Evolutionary conservation across 2,888 invertebrate species (phyloP).

Genomic region (Gandaritis pyraliata): DNA sequence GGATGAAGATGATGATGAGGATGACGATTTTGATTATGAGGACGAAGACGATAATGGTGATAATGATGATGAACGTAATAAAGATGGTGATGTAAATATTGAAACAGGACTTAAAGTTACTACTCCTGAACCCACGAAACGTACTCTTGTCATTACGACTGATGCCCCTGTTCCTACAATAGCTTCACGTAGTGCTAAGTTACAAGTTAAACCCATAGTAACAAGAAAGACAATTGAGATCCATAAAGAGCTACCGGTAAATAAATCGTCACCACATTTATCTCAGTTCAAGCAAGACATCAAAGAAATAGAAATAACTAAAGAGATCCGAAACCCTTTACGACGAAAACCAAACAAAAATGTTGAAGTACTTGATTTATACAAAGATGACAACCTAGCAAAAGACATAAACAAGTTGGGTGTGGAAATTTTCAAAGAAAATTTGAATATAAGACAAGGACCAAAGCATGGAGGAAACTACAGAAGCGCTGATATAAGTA

Average conservation of each 20-base stretch:
- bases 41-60: slow-evolving; percentile 38
- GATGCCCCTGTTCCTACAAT: slow-evolving; percentile 60
- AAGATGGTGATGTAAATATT: slow-evolving; percentile 43
- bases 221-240: slow-evolving; percentile 72
- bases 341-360: slow-evolving; percentile 58
- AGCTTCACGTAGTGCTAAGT: slow-evolving; percentile 50
- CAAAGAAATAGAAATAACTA: slow-evolving; percentile 74
- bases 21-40: slow-evolving; percentile 43
- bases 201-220: slow-evolving; percentile 60
- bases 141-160: slow-evolving; percentile 65
- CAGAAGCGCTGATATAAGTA: slow-evolving; percentile 52
- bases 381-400: slow-evolving; percentile 74
- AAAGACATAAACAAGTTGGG: slow-evolving; percentile 73
- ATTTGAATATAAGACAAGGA: slow-evolving; percentile 62
- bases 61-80: slow-evolving; percentile 41
- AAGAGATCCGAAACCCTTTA: slow-evolving; percentile 54
- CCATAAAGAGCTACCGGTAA: slow-evolving; percentile 70
- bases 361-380: slow-evolving; percentile 64
- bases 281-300: slow-evolving; percentile 76
- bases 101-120: slow-evolving; percentile 45
- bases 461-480: slow-evolving; percentile 80
- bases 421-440: slow-evolving; percentile 73
- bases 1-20: slow-evolving; percentile 46
- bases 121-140: slow-evolving; percentile 67
- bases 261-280: slow-evolving; percentile 65